Base-by-base conservation (phyloP, 2,113 vertebrate species). In the Ageneiosus marmoratus region DNA sequence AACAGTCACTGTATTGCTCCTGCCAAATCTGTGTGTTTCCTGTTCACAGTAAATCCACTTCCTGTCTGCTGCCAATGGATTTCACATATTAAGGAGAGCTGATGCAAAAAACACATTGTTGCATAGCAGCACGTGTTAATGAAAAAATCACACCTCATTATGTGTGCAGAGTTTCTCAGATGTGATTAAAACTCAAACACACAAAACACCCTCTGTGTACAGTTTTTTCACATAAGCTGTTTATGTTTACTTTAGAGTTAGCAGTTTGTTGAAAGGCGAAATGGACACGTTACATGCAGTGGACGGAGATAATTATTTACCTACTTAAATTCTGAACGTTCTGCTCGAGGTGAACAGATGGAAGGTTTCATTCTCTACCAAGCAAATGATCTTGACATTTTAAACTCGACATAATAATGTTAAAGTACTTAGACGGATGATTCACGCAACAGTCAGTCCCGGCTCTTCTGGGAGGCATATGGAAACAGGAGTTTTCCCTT, bases 11-110 rank as follows among this genome's bases (percentile, higher is more conserved):
- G 87, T 55, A 58, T 70, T 32, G n/a, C 41, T 53, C 5, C 62
- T 37, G 82, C 83, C 86, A 90, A 89, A 89, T 89, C 89, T 88
- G 69, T 83, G 87, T 83, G 69, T 88, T 88, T 89, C 86, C 85
- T 89, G 85, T 81, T 75, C 83, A 74, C 80, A 27, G 27, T 81
- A 70, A 46, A 67, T 65, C 81, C 67, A 77, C 79, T 89, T 86
- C 84, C 88, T 86, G 67, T 85, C 86, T 85, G 83, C 83, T 62
- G 53, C 83, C 82, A 86, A 72, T 65, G 63, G 88, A 70, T 77
- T 85, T 32, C 76, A 82, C 81, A 84, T 53, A 76, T 85, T 84
- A 82, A 75, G 56, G 51, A 60, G 82, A 58, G 73, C 58, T 72
- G 62, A 50, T 80, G 53, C 81, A 55, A 85, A 58, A 84, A 87